Evolutionary conservation across 2,888 invertebrate genomes (phyloP).

Genomic region (Leptinotarsa tumamoca): DNA sequence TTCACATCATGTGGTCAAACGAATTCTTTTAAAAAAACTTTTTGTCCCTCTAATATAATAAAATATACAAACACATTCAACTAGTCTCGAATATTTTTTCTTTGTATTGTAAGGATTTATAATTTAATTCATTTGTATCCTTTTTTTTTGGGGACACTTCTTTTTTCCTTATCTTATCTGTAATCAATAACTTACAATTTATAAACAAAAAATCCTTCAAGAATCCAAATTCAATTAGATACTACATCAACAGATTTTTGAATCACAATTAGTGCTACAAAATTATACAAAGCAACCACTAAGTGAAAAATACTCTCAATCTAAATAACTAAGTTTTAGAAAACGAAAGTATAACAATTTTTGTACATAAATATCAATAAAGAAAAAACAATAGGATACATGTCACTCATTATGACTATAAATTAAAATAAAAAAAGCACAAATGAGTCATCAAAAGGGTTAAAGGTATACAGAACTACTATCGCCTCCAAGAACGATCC

Average conservation of each 20-base stretch:
- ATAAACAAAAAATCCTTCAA: constrained; percentile 42
- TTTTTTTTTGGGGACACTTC: constrained; percentile 44
- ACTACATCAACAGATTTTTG: constrained; percentile 23
- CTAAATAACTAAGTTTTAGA: constrained; percentile 11
- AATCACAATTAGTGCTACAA: constrained; percentile 29
- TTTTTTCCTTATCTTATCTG: constrained; percentile 42
- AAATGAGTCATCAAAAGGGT: constrained; percentile 25
- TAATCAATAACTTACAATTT: constrained; percentile 44
- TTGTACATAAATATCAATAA: constrained; percentile 43
- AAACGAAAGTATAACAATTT: constrained; percentile 42
- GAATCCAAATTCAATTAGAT: constrained; percentile 28
- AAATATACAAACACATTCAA: constrained; percentile 54
- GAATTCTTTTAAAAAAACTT: constrained; percentile 45
- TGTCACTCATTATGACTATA: constrained; percentile 10
- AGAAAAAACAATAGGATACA: constrained; percentile 32
- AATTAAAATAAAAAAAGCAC: constrained; percentile 30
- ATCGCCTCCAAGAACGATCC: constrained; percentile 92
- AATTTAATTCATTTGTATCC: constrained; percentile 40
- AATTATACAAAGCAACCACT: constrained; percentile 30
- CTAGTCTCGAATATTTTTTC: constrained; percentile 42
- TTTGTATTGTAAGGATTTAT: constrained; percentile 38
- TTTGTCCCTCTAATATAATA: constrained; percentile 54
- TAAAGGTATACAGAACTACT: constrained; percentile 59
- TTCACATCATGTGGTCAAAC: constrained; percentile 14
- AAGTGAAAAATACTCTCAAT: constrained; percentile 29